These are phyloP conservation scores for Sarcophaga carnaria DNA, from an alignment of 2,888 invertebrate genomes.

Conservation along the genomic window DNA sequence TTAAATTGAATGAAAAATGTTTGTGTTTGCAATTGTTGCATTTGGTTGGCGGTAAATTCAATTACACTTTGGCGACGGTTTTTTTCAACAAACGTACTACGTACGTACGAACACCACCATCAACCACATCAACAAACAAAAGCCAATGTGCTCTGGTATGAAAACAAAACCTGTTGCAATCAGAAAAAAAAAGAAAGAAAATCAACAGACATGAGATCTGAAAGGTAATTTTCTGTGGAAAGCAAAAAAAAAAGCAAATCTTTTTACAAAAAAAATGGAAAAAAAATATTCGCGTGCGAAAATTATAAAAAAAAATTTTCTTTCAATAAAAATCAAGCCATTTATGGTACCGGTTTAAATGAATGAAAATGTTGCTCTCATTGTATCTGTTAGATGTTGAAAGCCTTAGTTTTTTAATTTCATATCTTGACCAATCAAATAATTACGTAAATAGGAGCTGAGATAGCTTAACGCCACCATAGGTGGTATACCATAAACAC, in stretches of 20 bases:
- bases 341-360: slow-evolving; percentile 56
- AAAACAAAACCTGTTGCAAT: slow-evolving; percentile 40
- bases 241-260: not conserved
- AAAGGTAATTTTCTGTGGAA: not conserved
- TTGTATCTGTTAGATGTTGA: slow-evolving; percentile 18
- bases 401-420: slow-evolving; percentile 9
- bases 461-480: slow-evolving; percentile 42
- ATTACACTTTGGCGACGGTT: slow-evolving; percentile 73
- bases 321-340: slow-evolving; percentile 48
- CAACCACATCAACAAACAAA: slow-evolving; percentile 19
- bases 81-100: slow-evolving; percentile 56
- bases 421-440: slow-evolving; percentile 55
- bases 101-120: slow-evolving; percentile 35
- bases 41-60: slow-evolving; percentile 78
- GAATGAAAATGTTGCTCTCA: slow-evolving; percentile 29
- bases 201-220: not conserved
- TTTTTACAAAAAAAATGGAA: not conserved
- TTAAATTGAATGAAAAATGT: slow-evolving; percentile 76
- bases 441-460: slow-evolving; percentile 54
- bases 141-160: slow-evolving; percentile 13
- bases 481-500: not conserved
- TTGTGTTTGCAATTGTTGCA: slow-evolving; percentile 69
- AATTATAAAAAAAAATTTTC: slow-evolving; percentile 61
- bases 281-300: slow-evolving; percentile 66
- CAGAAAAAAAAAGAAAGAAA: slow-evolving; percentile 12